Evolutionary conservation across 2,797 vertebrate species (phyloP), one percentile per base, ranked within the genome.

Genomic region (Psittacula echo): DNA sequence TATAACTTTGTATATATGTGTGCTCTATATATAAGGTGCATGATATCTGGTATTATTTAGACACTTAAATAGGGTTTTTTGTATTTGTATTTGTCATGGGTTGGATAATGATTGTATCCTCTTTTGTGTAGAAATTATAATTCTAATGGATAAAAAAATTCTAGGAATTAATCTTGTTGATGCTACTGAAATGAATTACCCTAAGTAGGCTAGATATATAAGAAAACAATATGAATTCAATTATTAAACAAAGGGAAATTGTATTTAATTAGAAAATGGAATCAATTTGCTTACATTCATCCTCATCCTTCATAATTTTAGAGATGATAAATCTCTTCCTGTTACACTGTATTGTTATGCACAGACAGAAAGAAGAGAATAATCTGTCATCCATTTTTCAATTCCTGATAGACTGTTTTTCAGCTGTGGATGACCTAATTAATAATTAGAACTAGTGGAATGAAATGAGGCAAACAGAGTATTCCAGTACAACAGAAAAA

Each of bases 191-290:
- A 94, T 84, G 67, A 71, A 84, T 94, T 93, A 51, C 78, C 61
- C 27, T 86, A 48, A 62, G 58, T 56, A 84, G 73, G 26, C 70
- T 80, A 75, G 42, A 75, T 95, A 78, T 83, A 53, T 56, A 76
- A 61, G 54, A 79, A 95, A 96, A 93, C 73, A 95, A 86, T 86
- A 84, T 66, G 80, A 91, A 95, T 91, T 88, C 53, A 86, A 68
- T 94, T 96, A 78, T 81, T 86, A 72, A 85, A 85, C 32, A 91
- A 91, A 86, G 37, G 4, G 51, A 84, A 89, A 58, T 75, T 85
- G 60, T 75, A 56, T 95, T 95, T 85, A 91, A 92, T 94, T 94
- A 60, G 73, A 84, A 93, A 94, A 80, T 75, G 68, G 62, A 94
- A 93, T 94, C 32, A 6, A 53, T 94, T 89, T 87, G 39, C 68